Evolutionary conservation across 2,888 invertebrate species (phyloP).

Genomic region (Cosmia pyralina): DNA sequence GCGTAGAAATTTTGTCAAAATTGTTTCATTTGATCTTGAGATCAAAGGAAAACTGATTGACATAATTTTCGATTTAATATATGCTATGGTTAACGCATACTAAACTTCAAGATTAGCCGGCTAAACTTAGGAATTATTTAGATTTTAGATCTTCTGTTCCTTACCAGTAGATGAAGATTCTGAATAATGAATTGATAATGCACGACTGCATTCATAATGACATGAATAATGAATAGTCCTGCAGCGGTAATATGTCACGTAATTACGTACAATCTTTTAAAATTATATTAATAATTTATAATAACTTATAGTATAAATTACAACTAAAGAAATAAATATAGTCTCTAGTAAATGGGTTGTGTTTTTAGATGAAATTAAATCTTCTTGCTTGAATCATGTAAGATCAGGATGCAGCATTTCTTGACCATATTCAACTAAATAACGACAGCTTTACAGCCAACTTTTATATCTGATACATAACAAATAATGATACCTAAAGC

Average conservation of each 20-base stretch:
- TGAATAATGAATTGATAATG: slow-evolving; percentile 16
- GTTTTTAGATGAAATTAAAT: too few species aligned
- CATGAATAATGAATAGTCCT: not conserved
- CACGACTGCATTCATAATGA: slow-evolving; percentile 1
- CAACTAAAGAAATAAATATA: not conserved
- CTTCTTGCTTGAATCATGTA: not conserved
- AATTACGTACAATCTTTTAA: slow-evolving; percentile 13
- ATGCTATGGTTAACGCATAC: slow-evolving; percentile 52
- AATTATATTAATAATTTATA: not conserved
- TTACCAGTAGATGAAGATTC: not conserved
- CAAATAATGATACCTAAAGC: slow-evolving; percentile 62
- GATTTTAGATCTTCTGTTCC: not conserved
- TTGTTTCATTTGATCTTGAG: slow-evolving; percentile 67
- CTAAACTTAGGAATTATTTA: slow-evolving; percentile 56
- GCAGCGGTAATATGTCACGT: not conserved
- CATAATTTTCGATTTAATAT: slow-evolving; percentile 62
- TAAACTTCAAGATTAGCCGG: slow-evolving; percentile 49
- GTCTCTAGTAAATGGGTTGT: too few species aligned
- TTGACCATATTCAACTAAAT: not conserved
- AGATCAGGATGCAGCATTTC: not conserved
- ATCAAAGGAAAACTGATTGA: slow-evolving; percentile 66
- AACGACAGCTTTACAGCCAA: not conserved
- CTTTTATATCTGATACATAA: slow-evolving; percentile 26
- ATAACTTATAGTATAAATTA: not conserved
- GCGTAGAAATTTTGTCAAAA: slow-evolving; percentile 64